phyloP scores from a whole-genome alignment of 2,113 vertebrate genomes.

The Perca schrenkii region DNA sequence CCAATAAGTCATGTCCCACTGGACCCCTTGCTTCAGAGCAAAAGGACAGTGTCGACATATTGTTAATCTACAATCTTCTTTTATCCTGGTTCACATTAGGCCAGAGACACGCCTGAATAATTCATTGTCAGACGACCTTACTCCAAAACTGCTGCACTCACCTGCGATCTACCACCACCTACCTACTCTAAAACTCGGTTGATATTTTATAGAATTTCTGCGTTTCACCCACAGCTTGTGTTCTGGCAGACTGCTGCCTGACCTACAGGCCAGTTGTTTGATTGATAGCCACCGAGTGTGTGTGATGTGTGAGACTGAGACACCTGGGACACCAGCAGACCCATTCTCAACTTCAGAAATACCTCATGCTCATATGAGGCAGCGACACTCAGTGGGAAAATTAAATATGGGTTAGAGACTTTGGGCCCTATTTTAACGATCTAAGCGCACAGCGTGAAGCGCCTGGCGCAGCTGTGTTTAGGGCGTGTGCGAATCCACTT shows the following conservation, averaged over 20 bases:
- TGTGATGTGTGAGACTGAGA: neutral
- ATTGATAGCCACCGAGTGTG: slow-evolving; percentile 17
- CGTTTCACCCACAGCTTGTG: slow-evolving; percentile 19
- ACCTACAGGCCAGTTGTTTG: slow-evolving; percentile 27
- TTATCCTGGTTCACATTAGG: slow-evolving; percentile 37
- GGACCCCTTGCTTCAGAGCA: slow-evolving; percentile 42
- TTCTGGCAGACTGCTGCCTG: slow-evolving; percentile 3
- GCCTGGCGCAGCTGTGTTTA: too few species aligned
- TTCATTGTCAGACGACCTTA: slow-evolving; percentile 15
- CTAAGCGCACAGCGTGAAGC: too few species aligned
- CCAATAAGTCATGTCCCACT: slow-evolving; percentile 31
- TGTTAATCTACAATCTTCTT: slow-evolving; percentile 55
- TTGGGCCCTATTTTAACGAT: too few species aligned
- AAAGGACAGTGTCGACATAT: slow-evolving; percentile 41
- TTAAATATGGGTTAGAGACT: neutral
- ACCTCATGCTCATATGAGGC: neutral
- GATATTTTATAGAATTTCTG: slow-evolving; percentile 29
- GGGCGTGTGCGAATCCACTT: too few species aligned
- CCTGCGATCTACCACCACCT: neutral
- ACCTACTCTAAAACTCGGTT: neutral
- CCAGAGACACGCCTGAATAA: slow-evolving; percentile 50
- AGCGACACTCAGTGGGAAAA: too few species aligned
- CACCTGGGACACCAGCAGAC: neutral
- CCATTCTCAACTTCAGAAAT: slow-evolving; percentile 7
- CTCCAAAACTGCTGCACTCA: neutral